Evolutionary conservation across 2,888 invertebrate species (phyloP), one percentile per base, ranked within the genome.

Genomic region (Spicauda simplicius): DNA sequence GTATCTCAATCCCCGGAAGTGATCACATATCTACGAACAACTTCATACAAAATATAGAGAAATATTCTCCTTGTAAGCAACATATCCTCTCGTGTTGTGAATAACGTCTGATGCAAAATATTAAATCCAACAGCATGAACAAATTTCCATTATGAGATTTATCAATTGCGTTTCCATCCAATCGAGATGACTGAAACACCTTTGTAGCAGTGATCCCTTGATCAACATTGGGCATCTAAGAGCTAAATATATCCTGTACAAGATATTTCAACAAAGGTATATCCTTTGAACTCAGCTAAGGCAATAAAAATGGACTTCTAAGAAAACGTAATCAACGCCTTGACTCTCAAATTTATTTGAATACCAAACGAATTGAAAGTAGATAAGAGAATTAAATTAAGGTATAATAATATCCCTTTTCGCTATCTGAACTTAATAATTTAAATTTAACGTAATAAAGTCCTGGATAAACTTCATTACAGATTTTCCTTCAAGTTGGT

Each of bases 361-460:
- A 48, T 48, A 48, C 48, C 48, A n/a, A 16, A 16, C 7, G 16
- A 48, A 48, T 16, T 48, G 48, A 16, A 16, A 48, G 7, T 48
- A 48, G 48, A 16, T 16, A 6, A 48, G 16, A 48, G 25, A 25
- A 25, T 48, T 48, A 48, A 48, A 48, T 48, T 48, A 16, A 48
- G 16, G 48, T n/a, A 48, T 16, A 48, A 48, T 48, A 48, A 16
- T 48, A 48, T 48, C n/a, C n/a, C 48, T 48, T 48, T 48, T 48
- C 48, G 48, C 48, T 48, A 48, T 48, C 48, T 48, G 48, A 48
- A 48, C 16, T 48, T 16, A 16, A 48, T 16, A n/a, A 48, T 48
- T 48, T 16, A 16, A 48, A 48, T 48, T 48, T 48, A 48, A 48
- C 48, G 48, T 48, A 48, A 48, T 48, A 48, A 48, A 48, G 16